Evolutionary conservation across 2,888 invertebrate species (phyloP), one percentile per base, ranked within the genome.

Genomic region (Meteorus cinctellus): DNA sequence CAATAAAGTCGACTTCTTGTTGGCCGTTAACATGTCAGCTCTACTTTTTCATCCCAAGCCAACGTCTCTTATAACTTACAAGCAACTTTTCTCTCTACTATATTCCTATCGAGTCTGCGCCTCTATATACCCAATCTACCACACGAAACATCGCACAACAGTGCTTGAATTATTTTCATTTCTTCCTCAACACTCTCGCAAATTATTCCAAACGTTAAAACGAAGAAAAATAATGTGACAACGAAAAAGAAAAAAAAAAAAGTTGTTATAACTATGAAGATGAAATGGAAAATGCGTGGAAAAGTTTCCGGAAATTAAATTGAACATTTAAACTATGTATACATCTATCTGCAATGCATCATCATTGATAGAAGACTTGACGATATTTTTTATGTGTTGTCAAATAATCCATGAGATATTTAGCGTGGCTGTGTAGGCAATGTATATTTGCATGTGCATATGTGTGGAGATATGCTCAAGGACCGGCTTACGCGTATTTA

Each of bases 1-100:
- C 88, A 85, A 87, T 88, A 88, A 88, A 88, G 86, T 86, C 86
- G 84, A 82, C 85, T 88, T 87, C 85, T 88, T 87, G 86, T 85
- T 84, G 84, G 80, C 84, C 85, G 86, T 87, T 87, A 88, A 88
- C 84, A 86, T 86, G 87, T 87, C 86, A 86, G 86, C 86, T 80
- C 87, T 83, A 87, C 87, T 88, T 88, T 87, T 87, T 88, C 86
- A 84, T 83, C 81, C 79, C 55, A 55, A 19, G 19, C 55, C 75
- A 71, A 74, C 48, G 48, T 70, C 71, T 74, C 74, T 74, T 77
- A 74, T 77, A 73, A 76, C 76, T 62, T 31, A 29, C 62, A 62
- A 62, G 55, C 55, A 62, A 62, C 62, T 62, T 62, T 62, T 31
- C 62, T 62, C 55, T 55, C 55, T 55, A 4, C n/a, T n/a, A 48